These are phyloP conservation scores for Procapra przewalskii DNA, from an alignment of 2,113 vertebrate species.

Conservation along the genomic window DNA sequence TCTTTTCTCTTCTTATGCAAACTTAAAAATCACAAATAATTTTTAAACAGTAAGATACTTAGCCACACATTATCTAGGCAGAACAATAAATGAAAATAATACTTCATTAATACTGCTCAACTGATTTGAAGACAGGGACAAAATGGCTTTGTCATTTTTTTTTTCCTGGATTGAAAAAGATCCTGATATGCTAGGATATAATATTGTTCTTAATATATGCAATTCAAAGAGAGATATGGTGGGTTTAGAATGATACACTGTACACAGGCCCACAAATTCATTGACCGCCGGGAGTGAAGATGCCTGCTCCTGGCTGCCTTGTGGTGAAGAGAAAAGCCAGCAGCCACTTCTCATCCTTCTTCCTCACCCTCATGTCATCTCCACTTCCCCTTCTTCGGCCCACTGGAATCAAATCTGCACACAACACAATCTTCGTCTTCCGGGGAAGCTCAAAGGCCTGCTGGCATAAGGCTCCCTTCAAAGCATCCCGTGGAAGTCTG, in stretches of 20 bases:
- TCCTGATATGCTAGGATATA: neutral
- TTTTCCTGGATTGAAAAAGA: neutral
- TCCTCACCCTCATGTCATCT: slow-evolving; percentile 53
- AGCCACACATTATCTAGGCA: neutral
- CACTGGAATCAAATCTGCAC: slow-evolving; percentile 84
- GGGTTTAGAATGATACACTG: neutral
- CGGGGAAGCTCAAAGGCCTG: slow-evolving; percentile 79
- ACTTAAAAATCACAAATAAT: neutral
- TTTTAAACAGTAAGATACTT: slow-evolving; percentile 26
- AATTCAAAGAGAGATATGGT: neutral
- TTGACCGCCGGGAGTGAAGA: neutral
- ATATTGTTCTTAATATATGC: neutral
- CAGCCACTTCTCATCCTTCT: slow-evolving; percentile 67
- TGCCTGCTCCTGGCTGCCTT: neutral
- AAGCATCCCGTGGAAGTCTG: slow-evolving; percentile 89
- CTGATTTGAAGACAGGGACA: neutral
- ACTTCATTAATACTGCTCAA: neutral
- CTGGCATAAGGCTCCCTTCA: slow-evolving; percentile 81
- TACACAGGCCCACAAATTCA: neutral
- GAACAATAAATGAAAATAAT: neutral
- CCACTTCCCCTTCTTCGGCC: slow-evolving; percentile 84
- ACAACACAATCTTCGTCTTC: slow-evolving; percentile 83
- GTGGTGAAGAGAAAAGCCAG: neutral
- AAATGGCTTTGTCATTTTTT: neutral
- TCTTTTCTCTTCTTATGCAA: neutral